A percentile compares a stretch with the other conserved stretches of the same genome.
Evolutionary conservation across 2,113 vertebrate species (phyloP).

Genomic region (Peucedramus taeniatus): DNA sequence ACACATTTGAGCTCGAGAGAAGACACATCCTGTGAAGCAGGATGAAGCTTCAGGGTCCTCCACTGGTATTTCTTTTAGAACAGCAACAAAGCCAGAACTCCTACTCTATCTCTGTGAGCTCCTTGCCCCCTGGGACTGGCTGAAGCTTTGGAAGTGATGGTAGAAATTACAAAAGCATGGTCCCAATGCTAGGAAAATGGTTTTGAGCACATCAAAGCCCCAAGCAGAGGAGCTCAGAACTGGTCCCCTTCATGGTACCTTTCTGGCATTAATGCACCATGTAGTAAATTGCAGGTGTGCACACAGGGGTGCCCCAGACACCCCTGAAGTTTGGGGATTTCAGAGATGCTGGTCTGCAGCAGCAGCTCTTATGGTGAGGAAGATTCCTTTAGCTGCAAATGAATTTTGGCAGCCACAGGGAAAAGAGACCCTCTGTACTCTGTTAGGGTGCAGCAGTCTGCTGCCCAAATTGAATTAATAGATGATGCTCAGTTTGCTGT

Average conservation of each 20-base stretch:
- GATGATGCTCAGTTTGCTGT: neutral
- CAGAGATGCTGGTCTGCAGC: neutral
- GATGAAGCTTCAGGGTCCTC: neutral
- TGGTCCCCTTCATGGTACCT: neutral
- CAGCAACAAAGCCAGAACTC: neutral
- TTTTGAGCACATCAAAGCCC: neutral
- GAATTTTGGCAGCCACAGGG: neutral
- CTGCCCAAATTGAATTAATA: neutral
- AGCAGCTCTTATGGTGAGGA: neutral
- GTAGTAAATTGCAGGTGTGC: neutral
- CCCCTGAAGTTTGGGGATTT: neutral
- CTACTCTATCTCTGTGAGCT: neutral
- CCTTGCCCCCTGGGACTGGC: neutral
- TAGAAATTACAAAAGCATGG: neutral
- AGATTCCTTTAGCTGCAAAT: neutral
- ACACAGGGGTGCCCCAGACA: neutral
- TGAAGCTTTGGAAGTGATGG: neutral
- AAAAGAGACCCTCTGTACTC: neutral
- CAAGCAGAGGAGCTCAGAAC: neutral
- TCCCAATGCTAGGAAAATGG: neutral
- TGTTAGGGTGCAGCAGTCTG: neutral
- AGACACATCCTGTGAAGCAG: neutral
- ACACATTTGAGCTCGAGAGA: neutral
- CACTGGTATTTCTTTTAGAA: neutral
- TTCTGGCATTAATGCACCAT: neutral